Conservation (phyloP, 2,797 vertebrate species). For the Semotilus atromaculatus region DNA sequence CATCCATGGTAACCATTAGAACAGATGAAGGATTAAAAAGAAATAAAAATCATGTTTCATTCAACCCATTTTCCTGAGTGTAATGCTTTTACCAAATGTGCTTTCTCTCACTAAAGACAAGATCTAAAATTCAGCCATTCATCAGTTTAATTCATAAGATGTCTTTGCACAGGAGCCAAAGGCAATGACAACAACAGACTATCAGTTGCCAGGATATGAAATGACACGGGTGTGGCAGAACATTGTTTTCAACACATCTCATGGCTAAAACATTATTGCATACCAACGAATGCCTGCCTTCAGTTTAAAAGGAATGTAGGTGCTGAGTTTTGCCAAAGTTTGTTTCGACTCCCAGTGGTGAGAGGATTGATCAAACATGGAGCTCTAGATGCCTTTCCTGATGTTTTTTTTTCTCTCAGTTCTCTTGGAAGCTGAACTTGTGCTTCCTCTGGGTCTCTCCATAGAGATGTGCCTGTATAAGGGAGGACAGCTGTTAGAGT, state of each 20-base stretch:
- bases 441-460: constrained; percentile 46
- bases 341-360: constrained; percentile 49
- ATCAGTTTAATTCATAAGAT: not conserved
- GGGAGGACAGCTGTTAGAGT: constrained; percentile 68
- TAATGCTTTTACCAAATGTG: not conserved
- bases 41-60: not conserved
- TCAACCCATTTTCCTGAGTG: not conserved
- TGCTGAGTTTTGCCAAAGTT: constrained; percentile 51
- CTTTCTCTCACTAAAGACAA: not conserved
- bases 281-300: constrained; percentile 30
- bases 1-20: not conserved
- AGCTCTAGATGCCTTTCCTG: constrained; percentile 51
- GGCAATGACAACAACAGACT: constrained; percentile 18
- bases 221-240: not conserved
- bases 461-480: constrained; percentile 56
- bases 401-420: constrained; percentile 22
- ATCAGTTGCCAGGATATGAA: constrained; percentile 23
- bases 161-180: constrained; percentile 7
- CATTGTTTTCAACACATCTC: constrained; percentile 42
- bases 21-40: not conserved
- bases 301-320: constrained; percentile 44
- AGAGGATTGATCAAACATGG: constrained; percentile 43
- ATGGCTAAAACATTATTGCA: constrained; percentile 34
- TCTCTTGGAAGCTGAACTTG: constrained; percentile 42
- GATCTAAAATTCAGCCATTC: not conserved